A percentile compares a stretch with the other conserved stretches of the same genome.
These are phyloP conservation scores for Vidua chalybeata DNA, from an alignment of 2,113 vertebrate species.

Conservation along the genomic window DNA sequence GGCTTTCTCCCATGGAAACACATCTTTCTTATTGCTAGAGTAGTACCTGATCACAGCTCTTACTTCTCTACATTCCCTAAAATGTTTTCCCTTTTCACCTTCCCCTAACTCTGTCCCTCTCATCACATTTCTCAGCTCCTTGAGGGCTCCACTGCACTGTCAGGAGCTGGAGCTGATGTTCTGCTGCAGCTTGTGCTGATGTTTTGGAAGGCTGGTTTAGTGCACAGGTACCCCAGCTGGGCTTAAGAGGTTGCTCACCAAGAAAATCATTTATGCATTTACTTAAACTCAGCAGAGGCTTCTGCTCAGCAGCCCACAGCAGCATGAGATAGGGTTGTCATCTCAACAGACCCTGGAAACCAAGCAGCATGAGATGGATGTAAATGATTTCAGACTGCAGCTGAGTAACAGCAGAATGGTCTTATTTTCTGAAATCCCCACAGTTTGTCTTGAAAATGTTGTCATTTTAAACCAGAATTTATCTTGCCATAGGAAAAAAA, in stretches of 20 bases:
- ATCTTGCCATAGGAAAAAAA: not conserved
- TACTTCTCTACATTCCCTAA: not conserved
- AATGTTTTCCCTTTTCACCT: not conserved
- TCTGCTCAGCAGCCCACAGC: conserved; percentile 38
- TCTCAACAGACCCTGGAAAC: conserved; percentile 23
- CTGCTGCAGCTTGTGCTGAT: not conserved
- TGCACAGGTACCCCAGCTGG: conserved; percentile 36
- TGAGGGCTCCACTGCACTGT: not conserved
- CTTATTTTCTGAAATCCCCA: not conserved
- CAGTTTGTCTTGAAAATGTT: not conserved
- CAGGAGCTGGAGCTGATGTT: not conserved
- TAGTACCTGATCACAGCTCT: not conserved
- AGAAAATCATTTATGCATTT: conserved; percentile 42
- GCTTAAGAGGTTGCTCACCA: conserved; percentile 18
- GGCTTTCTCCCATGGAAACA: not conserved
- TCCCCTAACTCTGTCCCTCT: not conserved
- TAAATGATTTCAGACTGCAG: conserved; percentile 1
- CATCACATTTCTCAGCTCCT: not conserved
- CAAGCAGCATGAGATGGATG: conserved; percentile 12
- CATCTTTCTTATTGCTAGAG: not conserved
- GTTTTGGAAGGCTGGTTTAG: conserved; percentile 10
- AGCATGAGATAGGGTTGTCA: not conserved
- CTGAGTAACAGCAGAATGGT: not conserved
- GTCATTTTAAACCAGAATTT: not conserved
- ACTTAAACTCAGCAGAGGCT: conserved; percentile 3